Conservation (phyloP, 1,140 invertebrate genomes). For the Metaphire vulgaris region DNA sequence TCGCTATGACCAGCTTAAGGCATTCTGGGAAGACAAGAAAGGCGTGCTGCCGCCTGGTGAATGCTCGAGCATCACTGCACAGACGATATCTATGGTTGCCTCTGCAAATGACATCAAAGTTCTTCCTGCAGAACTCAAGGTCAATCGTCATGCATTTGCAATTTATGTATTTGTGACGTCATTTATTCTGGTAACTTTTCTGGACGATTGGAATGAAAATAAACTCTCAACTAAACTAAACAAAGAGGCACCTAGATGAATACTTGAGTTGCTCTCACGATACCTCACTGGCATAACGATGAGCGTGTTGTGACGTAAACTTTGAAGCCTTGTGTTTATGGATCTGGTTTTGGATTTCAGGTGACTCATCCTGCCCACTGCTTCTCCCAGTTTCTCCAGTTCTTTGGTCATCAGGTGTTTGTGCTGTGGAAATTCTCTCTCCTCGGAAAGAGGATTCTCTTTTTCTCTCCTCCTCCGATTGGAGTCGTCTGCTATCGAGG, state of each 20-base stretch:
- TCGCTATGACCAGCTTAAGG: slow-evolving; percentile 44
- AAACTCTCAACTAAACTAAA: too few relatives aligned
- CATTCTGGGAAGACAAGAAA: slow-evolving; percentile 51
- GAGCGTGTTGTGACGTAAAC: too few relatives aligned
- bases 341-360: too few relatives aligned
- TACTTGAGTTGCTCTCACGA: too few relatives aligned
- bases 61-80: slow-evolving; percentile 18
- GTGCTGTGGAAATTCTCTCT: slow-evolving; percentile 52
- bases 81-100: background rate
- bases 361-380: slow-evolving; percentile 53
- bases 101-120: background rate
- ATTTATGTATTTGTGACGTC: background rate
- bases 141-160: background rate
- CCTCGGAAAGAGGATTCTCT: slow-evolving; percentile 51
- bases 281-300: too few relatives aligned
- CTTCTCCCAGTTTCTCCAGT: slow-evolving; percentile 53
- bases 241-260: too few relatives aligned
- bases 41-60: slow-evolving; percentile 35
- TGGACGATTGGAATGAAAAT: too few relatives aligned
- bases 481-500: slow-evolving; percentile 54
- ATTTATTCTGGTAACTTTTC: slow-evolving; percentile 24
- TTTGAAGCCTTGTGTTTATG: too few relatives aligned
- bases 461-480: slow-evolving; percentile 54
- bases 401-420: slow-evolving; percentile 52
- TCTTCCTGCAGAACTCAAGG: background rate